Conservation (phyloP, 2,888 invertebrate species). For the Celastrina argiolus region DNA sequence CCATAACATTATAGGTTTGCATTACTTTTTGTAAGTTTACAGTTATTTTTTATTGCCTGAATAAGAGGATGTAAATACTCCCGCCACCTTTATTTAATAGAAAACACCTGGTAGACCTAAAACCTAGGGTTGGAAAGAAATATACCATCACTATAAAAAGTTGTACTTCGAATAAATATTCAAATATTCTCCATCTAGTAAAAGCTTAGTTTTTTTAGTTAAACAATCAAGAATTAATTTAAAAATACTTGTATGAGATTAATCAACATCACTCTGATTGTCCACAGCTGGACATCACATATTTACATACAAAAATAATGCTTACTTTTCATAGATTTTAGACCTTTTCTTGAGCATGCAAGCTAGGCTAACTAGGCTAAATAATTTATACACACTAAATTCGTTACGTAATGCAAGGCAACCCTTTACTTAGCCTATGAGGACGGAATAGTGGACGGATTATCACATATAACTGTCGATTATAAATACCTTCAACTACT, state of each 20-base stretch:
- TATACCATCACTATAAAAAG: constrained; percentile 8
- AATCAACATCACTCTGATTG: background rate
- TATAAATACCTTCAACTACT: constrained; percentile 29
- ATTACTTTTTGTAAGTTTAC: constrained; percentile 17
- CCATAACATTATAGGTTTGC: background rate
- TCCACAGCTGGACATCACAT: background rate
- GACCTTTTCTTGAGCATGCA: constrained; percentile 22
- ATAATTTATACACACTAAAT: constrained; percentile 25
- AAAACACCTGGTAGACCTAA: constrained; percentile 20
- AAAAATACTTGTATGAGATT: background rate
- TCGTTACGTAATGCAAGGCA: constrained; percentile 72
- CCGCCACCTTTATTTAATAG: constrained; percentile 52
- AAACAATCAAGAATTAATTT: background rate
- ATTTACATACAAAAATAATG: background rate
- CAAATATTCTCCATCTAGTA: background rate
- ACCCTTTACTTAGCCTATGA: constrained; percentile 49
- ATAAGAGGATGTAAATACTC: constrained; percentile 35
- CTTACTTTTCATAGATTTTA: background rate
- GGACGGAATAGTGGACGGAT: constrained; percentile 52
- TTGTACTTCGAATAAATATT: no score
- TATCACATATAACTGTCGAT: constrained; percentile 52
- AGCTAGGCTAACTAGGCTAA: constrained; percentile 14
- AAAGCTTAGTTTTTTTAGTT: background rate
- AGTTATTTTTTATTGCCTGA: constrained; percentile 22
- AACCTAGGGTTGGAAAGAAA: constrained; percentile 21